A percentile compares a stretch with the other conserved stretches of the same genome.
These are phyloP conservation scores for Ostrea denselamellosa DNA, from an alignment of 1,140 invertebrate genomes.

Conservation along the genomic window DNA sequence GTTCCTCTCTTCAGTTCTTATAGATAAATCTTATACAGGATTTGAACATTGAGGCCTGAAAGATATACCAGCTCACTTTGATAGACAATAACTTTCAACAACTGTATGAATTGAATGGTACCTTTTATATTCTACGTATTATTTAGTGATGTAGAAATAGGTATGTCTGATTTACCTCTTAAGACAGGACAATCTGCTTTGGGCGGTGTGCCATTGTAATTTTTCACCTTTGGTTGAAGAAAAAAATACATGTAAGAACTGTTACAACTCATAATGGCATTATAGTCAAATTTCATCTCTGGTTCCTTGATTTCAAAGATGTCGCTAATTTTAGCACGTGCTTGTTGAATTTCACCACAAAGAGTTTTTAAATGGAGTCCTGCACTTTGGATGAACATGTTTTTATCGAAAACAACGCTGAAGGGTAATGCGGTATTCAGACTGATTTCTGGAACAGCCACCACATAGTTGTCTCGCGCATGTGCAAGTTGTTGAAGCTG, in stretches of 20 bases:
- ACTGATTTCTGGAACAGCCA: constrained; percentile 40
- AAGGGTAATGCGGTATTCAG: constrained; percentile 41
- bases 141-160: no score
- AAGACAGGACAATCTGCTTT: constrained; percentile 45
- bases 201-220: not conserved
- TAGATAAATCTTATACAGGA: no score
- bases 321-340: constrained; percentile 40
- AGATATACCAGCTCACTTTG: no score
- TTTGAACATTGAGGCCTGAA: no score
- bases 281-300: constrained; percentile 25
- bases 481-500: constrained; percentile 32
- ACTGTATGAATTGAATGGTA: no score
- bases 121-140: no score
- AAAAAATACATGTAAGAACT: constrained; percentile 52
- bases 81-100: no score
- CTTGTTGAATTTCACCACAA: constrained; percentile 40
- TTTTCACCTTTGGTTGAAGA: constrained; percentile 44
- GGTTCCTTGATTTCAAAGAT: constrained; percentile 50
- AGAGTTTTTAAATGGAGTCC: constrained; percentile 49
- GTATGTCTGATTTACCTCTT: constrained; percentile 3
- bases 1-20: no score
- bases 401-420: constrained; percentile 45
- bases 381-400: constrained; percentile 45
- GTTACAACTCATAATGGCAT: constrained; percentile 40
- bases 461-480: constrained; percentile 42